Evolutionary conservation across 2,797 vertebrate genomes (phyloP).

Genomic region (Ciconia nigra): DNA sequence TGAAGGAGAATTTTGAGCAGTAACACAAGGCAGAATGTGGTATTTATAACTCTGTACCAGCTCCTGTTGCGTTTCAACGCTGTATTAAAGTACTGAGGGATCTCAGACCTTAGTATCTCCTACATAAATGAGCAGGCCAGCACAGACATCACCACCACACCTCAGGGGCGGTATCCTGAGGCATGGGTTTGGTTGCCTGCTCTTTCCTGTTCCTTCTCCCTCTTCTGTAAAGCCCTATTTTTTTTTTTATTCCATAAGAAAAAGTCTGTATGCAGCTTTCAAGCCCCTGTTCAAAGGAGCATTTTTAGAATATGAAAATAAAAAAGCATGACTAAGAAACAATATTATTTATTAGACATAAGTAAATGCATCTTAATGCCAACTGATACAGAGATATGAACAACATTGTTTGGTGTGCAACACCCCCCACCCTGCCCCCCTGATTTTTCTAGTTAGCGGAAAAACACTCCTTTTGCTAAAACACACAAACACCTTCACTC

Average conservation of each 20-base stretch:
- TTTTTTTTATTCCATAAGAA: background rate
- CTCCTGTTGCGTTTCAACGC: background rate
- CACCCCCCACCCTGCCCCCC: rapidly evolving
- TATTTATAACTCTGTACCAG: background rate
- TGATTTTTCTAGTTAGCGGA: background rate
- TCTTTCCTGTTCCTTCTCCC: background rate
- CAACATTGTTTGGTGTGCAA: background rate
- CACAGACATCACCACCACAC: background rate
- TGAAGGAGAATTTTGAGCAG: background rate
- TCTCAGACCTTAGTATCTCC: background rate
- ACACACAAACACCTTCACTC: background rate
- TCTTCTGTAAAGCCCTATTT: background rate
- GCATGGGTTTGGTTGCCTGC: background rate
- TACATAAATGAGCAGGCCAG: background rate
- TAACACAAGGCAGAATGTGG: background rate
- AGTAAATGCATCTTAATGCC: background rate
- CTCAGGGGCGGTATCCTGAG: background rate
- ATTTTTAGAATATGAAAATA: background rate
- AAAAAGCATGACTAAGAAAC: background rate
- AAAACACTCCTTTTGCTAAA: background rate
- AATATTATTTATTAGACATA: background rate
- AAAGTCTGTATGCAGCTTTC: background rate
- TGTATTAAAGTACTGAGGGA: background rate
- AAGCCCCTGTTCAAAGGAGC: background rate
- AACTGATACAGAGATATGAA: background rate